phyloP scores from a whole-genome alignment of 2,113 vertebrate species.

The Tor tambroides region DNA sequence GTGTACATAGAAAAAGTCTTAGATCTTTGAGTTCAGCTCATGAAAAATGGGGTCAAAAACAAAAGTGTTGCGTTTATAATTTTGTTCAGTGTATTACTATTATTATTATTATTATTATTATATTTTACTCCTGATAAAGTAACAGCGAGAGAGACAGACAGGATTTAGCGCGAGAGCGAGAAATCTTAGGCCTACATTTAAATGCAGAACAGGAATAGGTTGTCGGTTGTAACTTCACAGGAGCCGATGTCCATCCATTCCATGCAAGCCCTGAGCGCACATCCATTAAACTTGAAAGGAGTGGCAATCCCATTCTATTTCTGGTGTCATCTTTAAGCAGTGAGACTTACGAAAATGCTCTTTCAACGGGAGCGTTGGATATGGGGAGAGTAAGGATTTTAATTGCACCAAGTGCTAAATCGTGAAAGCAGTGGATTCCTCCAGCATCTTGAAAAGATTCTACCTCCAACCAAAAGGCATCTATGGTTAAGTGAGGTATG shows the following conservation, averaged over 20 bases:
- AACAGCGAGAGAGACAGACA: not conserved
- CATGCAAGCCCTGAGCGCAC: too few relatives aligned
- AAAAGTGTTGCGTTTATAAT: too few relatives aligned
- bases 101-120: too few relatives aligned
- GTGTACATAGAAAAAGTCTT: too few relatives aligned
- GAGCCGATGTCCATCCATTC: too few relatives aligned
- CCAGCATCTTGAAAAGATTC: not conserved
- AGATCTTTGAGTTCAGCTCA: too few relatives aligned
- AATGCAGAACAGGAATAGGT: not conserved
- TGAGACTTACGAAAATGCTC: slow-evolving; percentile 2
- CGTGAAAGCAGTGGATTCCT: not conserved
- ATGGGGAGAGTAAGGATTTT: slow-evolving; percentile 29
- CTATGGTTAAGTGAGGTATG: too few relatives aligned
- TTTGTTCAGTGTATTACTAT: too few relatives aligned
- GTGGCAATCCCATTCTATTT: not conserved
- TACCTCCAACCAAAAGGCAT: not conserved
- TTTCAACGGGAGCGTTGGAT: slow-evolving; percentile 4
- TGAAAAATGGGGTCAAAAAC: too few relatives aligned
- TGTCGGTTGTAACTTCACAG: too few relatives aligned
- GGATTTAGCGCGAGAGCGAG: too few relatives aligned
- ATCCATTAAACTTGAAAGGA: slow-evolving; percentile 3
- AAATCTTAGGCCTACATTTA: not conserved
- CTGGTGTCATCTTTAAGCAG: slow-evolving; percentile 8
- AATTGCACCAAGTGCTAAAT: not conserved
- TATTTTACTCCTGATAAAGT: not conserved